Evolutionary conservation across 2,797 vertebrate genomes (phyloP).

Genomic region (Acropternis orthonyx): DNA sequence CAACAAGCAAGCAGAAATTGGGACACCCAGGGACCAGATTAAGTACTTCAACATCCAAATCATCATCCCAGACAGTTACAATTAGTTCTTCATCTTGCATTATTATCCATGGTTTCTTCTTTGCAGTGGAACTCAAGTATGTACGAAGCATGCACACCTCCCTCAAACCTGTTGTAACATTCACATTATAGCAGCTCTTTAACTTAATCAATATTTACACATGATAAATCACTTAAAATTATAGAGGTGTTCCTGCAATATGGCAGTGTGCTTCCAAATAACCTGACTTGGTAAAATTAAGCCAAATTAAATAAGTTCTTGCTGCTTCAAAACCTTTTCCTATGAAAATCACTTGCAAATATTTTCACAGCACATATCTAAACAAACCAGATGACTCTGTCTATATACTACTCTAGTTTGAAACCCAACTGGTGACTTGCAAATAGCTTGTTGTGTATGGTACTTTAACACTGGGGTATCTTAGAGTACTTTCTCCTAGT

Average conservation of each 20-base stretch:
- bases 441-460: background rate
- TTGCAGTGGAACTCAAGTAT: background rate
- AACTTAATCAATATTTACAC: background rate
- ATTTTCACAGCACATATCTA: background rate
- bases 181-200: background rate
- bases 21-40: background rate
- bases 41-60: background rate
- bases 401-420: background rate
- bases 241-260: background rate
- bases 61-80: background rate
- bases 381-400: background rate
- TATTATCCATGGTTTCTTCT: background rate
- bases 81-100: background rate
- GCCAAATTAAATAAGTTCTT: background rate
- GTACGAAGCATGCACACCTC: background rate
- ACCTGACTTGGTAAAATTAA: background rate
- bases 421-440: background rate
- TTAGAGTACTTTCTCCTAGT: background rate
- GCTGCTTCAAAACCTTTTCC: background rate
- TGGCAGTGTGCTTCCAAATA: background rate
- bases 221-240: background rate
- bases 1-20: background rate
- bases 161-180: background rate
- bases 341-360: background rate
- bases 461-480: background rate